Evolutionary conservation across 2,797 vertebrate species (phyloP).

Genomic region (Florisuga fusca): DNA sequence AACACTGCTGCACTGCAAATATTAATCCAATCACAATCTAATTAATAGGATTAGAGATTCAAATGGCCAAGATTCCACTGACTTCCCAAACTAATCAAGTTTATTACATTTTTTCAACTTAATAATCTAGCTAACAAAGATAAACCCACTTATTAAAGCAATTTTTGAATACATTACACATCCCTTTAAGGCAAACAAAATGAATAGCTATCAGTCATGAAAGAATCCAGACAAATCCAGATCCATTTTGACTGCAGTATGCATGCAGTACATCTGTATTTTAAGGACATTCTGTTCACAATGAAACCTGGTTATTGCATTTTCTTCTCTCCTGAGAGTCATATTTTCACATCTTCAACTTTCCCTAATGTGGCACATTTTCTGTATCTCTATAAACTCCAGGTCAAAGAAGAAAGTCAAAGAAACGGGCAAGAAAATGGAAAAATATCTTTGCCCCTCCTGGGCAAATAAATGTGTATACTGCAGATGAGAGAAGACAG

Average conservation of each 20-base stretch:
- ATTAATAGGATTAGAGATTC: constrained; percentile 60
- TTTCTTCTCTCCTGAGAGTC: background rate
- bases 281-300: background rate
- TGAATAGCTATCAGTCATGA: background rate
- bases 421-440: background rate
- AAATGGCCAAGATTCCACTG: constrained; percentile 20
- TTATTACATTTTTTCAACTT: constrained; percentile 56
- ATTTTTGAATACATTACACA: constrained; percentile 34
- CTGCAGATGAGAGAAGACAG: background rate
- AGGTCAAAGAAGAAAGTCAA: background rate
- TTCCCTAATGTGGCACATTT: background rate
- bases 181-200: constrained; percentile 6
- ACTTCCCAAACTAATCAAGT: constrained; percentile 53
- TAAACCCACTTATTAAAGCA: constrained; percentile 45
- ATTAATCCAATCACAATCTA: constrained; percentile 55
- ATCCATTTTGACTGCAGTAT: background rate
- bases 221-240: background rate
- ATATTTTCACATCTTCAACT: background rate
- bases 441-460: background rate
- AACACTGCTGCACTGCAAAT: constrained; percentile 22
- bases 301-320: background rate
- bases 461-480: background rate
- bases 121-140: constrained; percentile 61
- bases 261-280: background rate
- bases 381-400: background rate